Conservation (phyloP, 1,140 invertebrate genomes). For the Helicoverpa armigera region DNA sequence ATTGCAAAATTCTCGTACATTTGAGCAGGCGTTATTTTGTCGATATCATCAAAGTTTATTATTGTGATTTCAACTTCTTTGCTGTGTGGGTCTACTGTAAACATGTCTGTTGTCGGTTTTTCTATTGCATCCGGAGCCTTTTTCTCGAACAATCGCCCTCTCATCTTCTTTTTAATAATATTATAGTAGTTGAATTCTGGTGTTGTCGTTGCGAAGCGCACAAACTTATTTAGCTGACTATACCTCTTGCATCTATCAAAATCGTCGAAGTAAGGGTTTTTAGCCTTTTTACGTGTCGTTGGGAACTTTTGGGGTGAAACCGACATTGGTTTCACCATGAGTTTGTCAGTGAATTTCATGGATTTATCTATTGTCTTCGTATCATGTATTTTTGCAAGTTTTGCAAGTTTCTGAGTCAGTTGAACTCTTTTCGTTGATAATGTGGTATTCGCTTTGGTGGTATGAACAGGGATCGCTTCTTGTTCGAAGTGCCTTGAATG, state of each 20-base stretch:
- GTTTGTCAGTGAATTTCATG: background rate
- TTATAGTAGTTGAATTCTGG: constrained; percentile 19
- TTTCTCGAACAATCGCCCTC: constrained; percentile 1
- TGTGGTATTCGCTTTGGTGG: background rate
- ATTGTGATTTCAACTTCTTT: constrained; percentile 51
- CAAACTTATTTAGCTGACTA: background rate
- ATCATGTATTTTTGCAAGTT: background rate
- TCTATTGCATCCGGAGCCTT: background rate
- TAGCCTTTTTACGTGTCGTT: background rate
- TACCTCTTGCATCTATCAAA: constrained; percentile 9
- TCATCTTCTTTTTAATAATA: constrained; percentile 29
- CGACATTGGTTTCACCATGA: background rate
- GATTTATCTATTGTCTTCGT: background rate
- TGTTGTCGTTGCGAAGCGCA: background rate
- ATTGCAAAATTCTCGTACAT: background rate
- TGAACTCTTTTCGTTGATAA: too few species aligned
- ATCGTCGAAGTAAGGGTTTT: background rate
- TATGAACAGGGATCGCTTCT: too few species aligned
- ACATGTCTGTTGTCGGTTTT: background rate
- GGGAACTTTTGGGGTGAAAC: background rate
- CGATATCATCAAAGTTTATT: constrained; percentile 48
- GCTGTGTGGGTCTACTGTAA: background rate
- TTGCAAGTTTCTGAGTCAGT: background rate
- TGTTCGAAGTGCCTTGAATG: background rate
- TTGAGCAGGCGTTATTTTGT: constrained; percentile 3